phyloP scores from a whole-genome alignment of 2,797 vertebrate genomes.

The Gallinago solitaria region DNA sequence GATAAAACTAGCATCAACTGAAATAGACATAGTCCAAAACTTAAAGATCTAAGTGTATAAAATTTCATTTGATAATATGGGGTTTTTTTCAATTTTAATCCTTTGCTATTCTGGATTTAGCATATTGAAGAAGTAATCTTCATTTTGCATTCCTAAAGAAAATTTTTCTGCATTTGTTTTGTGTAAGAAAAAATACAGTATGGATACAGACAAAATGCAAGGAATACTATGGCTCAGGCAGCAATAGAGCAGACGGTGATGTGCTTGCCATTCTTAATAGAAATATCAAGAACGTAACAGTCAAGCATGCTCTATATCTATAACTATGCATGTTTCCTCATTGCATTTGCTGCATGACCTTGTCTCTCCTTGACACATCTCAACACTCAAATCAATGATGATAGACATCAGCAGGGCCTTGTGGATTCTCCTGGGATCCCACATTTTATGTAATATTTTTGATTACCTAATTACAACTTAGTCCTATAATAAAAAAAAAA shows the following conservation, averaged over 20 bases:
- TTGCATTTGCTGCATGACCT: background rate
- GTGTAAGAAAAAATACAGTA: background rate
- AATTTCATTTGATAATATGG: background rate
- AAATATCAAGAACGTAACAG: slow-evolving; percentile 31
- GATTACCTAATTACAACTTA: background rate
- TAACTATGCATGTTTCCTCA: background rate
- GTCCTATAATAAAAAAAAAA: background rate
- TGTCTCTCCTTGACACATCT: slow-evolving; percentile 3
- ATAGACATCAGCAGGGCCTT: background rate
- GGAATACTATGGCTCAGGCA: background rate
- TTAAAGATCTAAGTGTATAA: background rate
- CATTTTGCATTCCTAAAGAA: background rate
- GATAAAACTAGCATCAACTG: background rate
- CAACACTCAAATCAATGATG: background rate
- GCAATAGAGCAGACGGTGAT: rapidly evolving
- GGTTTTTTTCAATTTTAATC: background rate
- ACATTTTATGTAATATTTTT: background rate
- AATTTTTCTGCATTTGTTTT: background rate
- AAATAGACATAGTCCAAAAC: background rate
- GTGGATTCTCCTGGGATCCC: background rate
- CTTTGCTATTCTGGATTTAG: background rate
- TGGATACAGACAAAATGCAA: background rate
- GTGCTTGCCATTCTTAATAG: background rate
- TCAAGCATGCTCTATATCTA: background rate
- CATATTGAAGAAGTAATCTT: background rate